Evolutionary conservation across 2,797 vertebrate species (phyloP).

Genomic region (Chloroceryle inda): DNA sequence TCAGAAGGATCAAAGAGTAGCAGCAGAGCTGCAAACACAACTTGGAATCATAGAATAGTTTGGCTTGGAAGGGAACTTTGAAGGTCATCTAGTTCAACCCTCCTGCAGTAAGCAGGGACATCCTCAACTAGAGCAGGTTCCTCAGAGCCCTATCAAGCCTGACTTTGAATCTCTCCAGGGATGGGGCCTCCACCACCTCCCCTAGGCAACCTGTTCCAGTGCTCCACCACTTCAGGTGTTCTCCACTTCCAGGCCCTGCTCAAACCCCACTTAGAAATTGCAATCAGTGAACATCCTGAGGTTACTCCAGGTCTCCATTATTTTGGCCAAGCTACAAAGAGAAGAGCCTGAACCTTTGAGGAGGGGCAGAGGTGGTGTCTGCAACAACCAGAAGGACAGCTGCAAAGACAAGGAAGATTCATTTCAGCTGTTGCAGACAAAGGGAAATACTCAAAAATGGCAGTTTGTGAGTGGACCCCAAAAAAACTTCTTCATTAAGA

Average conservation of each 20-base stretch:
- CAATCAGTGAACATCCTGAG: background rate
- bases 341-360: background rate
- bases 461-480: background rate
- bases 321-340: background rate
- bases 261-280: background rate
- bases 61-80: too few relatives aligned
- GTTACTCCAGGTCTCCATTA: background rate
- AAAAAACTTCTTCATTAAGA: background rate
- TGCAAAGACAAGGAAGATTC: background rate
- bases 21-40: background rate
- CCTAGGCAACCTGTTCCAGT: too few relatives aligned
- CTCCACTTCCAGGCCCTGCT: background rate
- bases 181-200: too few relatives aligned
- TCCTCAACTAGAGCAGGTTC: too few relatives aligned
- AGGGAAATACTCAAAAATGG: background rate
- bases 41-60: too few relatives aligned
- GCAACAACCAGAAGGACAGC: background rate
- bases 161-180: too few relatives aligned
- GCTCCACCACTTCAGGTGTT: too few relatives aligned
- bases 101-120: too few relatives aligned
- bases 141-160: too few relatives aligned
- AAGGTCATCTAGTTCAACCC: too few relatives aligned
- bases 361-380: background rate
- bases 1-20: background rate
- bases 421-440: background rate